phyloP scores from a whole-genome alignment of 1,140 invertebrate species.

The Babylonia areolata region DNA sequence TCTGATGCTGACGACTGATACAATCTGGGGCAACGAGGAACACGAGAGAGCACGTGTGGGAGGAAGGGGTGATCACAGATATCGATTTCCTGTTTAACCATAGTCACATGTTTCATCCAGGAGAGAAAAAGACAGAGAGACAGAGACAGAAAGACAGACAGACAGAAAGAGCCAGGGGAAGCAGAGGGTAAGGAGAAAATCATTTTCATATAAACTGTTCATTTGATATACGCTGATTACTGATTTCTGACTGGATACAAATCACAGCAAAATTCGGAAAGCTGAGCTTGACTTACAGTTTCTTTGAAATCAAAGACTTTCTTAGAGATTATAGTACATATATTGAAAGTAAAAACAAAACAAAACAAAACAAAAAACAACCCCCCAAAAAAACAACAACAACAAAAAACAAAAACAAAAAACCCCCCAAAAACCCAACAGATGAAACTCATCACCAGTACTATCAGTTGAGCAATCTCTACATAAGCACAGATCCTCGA shows the following conservation, averaged over 20 bases:
- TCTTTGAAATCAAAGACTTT: too few species aligned
- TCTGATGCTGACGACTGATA: background rate
- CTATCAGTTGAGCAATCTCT: too few species aligned
- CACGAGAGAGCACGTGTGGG: background rate
- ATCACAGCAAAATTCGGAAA: background rate
- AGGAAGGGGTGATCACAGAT: background rate
- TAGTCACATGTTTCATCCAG: background rate
- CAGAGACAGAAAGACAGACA: constrained; percentile 9
- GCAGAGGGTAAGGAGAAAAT: too few species aligned
- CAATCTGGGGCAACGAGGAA: background rate
- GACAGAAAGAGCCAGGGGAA: background rate
- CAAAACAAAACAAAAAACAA: too few species aligned
- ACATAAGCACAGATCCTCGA: too few species aligned
- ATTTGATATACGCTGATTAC: background rate
- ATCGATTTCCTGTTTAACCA: background rate
- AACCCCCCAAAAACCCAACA: too few species aligned
- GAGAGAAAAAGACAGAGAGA: background rate
- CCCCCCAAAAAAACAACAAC: too few species aligned
- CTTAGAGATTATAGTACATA: too few species aligned
- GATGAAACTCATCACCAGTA: too few species aligned
- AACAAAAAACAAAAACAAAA: too few species aligned
- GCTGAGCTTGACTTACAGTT: too few species aligned
- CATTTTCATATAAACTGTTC: background rate
- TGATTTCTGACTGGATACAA: background rate
- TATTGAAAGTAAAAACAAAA: too few species aligned